These are phyloP conservation scores for Sclerurus mexicanus DNA, from an alignment of 2,113 vertebrate genomes.

Conservation along the genomic window DNA sequence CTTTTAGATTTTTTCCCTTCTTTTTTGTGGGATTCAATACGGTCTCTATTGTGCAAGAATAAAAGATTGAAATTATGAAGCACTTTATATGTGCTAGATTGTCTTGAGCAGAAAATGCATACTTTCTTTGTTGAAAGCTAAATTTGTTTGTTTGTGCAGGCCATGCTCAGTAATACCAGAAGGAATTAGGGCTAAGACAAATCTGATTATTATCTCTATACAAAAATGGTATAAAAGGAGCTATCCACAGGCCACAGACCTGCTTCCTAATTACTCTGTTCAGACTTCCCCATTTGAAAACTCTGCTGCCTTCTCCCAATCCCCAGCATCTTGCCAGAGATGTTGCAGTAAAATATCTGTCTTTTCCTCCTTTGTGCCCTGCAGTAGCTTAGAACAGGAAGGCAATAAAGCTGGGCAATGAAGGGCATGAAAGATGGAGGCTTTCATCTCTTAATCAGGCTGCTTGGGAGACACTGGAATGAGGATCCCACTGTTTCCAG, in stretches of 20 bases:
- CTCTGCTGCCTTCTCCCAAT: not conserved
- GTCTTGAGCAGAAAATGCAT: not conserved
- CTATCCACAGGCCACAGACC: not conserved
- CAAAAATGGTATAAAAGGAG: not conserved
- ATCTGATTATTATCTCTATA: not conserved
- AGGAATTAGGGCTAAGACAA: not conserved
- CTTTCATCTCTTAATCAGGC: not conserved
- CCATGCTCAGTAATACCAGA: not conserved
- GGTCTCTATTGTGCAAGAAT: not conserved
- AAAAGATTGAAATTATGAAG: not conserved
- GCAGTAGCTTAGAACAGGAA: not conserved
- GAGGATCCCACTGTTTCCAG: not conserved
- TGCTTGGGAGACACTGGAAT: not conserved
- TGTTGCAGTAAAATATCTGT: not conserved
- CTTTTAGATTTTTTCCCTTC: not conserved
- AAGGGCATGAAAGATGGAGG: not conserved
- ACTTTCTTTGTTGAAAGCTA: not conserved
- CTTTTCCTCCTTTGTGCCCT: not conserved
- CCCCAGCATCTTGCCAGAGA: not conserved
- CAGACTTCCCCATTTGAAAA: not conserved
- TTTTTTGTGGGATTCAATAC: not conserved
- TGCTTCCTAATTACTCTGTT: not conserved
- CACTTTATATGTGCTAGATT: not conserved
- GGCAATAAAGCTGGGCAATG: not conserved
- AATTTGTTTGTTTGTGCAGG: not conserved